phyloP scores from a whole-genome alignment of 2,888 invertebrate genomes.

The Trachelus iudaicus region DNA sequence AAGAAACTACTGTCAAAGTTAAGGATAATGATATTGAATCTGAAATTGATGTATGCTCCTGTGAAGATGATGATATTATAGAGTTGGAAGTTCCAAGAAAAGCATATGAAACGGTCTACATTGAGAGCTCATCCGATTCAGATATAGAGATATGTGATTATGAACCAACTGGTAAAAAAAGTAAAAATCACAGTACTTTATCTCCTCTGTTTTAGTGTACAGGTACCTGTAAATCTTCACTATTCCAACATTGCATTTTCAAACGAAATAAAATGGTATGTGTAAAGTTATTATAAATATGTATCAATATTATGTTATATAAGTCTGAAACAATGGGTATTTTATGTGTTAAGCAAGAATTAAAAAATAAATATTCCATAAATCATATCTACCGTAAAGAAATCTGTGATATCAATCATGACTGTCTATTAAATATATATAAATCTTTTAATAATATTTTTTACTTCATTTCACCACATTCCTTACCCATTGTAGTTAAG shows the following conservation, averaged over 20 bases:
- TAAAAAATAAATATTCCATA: slow-evolving; percentile 4
- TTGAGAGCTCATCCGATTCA: slow-evolving; percentile 40
- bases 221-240: slow-evolving; percentile 8
- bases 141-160: slow-evolving; percentile 48
- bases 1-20: slow-evolving; percentile 21
- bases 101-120: slow-evolving; percentile 34
- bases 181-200: slow-evolving; percentile 30
- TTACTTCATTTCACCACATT: too few relatives aligned
- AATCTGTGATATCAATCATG: background rate
- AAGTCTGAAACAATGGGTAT: slow-evolving; percentile 3
- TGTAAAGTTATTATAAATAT: slow-evolving; percentile 8
- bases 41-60: slow-evolving; percentile 47
- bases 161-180: slow-evolving; percentile 39
- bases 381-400: slow-evolving; percentile 12
- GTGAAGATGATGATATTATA: slow-evolving; percentile 44
- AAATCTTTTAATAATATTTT: too few relatives aligned
- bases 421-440: too few relatives aligned
- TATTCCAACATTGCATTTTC: slow-evolving; percentile 20
- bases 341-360: slow-evolving; percentile 6
- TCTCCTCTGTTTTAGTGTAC: slow-evolving; percentile 6
- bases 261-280: slow-evolving; percentile 8
- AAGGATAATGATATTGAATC: slow-evolving; percentile 41
- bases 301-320: slow-evolving; percentile 2
- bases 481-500: too few relatives aligned
- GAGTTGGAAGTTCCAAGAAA: slow-evolving; percentile 36